Conservation (phyloP, 2,113 vertebrate genomes). For the Thinocorus orbignyianus region DNA sequence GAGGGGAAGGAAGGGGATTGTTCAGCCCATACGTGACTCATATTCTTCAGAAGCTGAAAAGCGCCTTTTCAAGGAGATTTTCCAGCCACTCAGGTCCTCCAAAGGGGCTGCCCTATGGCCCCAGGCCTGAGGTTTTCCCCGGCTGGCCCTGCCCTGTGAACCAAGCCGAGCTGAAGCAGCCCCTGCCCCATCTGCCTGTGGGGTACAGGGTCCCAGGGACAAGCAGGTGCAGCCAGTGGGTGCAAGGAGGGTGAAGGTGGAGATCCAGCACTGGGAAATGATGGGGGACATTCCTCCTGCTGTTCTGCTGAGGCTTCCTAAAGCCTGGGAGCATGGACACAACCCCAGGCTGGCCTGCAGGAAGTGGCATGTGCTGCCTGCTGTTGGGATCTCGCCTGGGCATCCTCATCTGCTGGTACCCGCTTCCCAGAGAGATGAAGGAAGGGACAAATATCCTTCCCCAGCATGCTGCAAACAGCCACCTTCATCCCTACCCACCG, state of each 20-base stretch:
- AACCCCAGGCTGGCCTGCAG: neutral
- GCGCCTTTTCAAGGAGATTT: constrained; percentile 37
- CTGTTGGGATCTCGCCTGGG: neutral
- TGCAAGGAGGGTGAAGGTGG: neutral
- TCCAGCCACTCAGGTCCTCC: neutral
- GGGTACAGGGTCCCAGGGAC: neutral
- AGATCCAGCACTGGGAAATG: neutral
- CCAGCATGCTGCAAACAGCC: neutral
- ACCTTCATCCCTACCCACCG: rapidly evolving
- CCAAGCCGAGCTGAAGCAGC: rapidly evolving
- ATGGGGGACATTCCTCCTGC: neutral
- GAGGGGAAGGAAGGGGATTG: constrained; percentile 63
- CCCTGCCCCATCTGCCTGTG: neutral
- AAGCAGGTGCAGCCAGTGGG: neutral
- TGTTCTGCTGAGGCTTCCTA: neutral
- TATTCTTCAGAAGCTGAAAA: constrained; percentile 55
- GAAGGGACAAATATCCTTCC: neutral
- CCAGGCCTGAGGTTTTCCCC: neutral
- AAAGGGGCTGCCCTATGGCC: neutral
- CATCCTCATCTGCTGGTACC: neutral
- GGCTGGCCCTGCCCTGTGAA: neutral
- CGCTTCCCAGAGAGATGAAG: neutral
- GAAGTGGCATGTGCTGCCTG: neutral
- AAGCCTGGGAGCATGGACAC: neutral
- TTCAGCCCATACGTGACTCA: constrained; percentile 51